Percentiles rank a stretch among this genome's conserved stretches.
phyloP scores from a whole-genome alignment of 1,140 invertebrate species.

The Agrilus planipennis region DNA sequence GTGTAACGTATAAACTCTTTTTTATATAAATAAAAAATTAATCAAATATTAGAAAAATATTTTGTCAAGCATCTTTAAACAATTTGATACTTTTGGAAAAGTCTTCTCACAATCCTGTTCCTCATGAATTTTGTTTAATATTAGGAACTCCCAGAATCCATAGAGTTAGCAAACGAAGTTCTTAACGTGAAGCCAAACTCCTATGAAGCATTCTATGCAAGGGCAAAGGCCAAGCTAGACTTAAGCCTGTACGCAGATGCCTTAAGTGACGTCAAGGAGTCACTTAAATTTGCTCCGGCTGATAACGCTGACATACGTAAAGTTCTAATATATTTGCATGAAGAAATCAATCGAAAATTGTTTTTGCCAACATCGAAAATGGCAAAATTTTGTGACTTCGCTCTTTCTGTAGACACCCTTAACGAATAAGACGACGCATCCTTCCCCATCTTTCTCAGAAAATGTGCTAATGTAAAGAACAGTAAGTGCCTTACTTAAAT shows the following conservation, averaged over 20 bases:
- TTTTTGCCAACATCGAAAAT: constrained; percentile 24
- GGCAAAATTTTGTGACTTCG: constrained; percentile 27
- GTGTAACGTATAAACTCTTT: not conserved
- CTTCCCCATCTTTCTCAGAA: too few species aligned
- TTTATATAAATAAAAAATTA: not conserved
- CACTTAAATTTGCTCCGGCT: constrained; percentile 48
- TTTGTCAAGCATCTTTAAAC: not conserved
- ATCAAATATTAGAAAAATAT: too few species aligned
- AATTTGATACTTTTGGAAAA: not conserved
- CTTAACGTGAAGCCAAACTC: constrained; percentile 70
- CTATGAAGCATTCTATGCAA: constrained; percentile 86
- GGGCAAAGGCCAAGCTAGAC: constrained; percentile 75
- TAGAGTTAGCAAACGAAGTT: constrained; percentile 77
- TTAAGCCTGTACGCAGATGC: constrained; percentile 47
- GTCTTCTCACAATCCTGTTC: not conserved
- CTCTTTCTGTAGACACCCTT: constrained; percentile 33
- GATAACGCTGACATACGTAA: constrained; percentile 54
- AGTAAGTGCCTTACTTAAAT: too few species aligned
- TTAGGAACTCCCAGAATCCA: constrained; percentile 68
- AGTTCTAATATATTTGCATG: constrained; percentile 49
- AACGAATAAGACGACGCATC: too few species aligned
- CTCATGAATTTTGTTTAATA: constrained; percentile 14
- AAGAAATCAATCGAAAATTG: constrained; percentile 44
- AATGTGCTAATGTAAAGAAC: too few species aligned
- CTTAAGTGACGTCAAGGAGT: constrained; percentile 55